phyloP scores from a whole-genome alignment of 2,888 invertebrate species.

The Leptinotarsa rubiginosa region DNA sequence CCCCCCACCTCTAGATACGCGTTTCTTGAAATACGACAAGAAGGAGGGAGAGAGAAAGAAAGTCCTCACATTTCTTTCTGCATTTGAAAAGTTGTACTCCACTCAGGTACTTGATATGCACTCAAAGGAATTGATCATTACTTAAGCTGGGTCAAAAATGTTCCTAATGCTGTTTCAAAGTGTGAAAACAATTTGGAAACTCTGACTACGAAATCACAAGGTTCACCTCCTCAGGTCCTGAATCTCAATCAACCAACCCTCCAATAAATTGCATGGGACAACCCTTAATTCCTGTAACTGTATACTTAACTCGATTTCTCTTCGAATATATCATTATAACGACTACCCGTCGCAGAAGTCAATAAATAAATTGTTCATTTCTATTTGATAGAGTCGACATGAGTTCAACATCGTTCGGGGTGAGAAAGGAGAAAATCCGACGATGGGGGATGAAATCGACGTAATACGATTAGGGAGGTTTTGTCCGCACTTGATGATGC shows the following conservation, averaged over 20 bases:
- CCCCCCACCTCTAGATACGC: too few relatives aligned
- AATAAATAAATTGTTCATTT: conserved; percentile 34
- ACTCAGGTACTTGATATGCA: too few relatives aligned
- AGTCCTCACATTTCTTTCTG: too few relatives aligned
- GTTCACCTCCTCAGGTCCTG: neutral
- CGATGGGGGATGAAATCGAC: conserved; percentile 39
- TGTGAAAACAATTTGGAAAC: too few relatives aligned
- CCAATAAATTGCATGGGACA: neutral
- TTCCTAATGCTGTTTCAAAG: too few relatives aligned
- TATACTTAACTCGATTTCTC: conserved; percentile 5
- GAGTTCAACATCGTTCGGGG: conserved; percentile 32
- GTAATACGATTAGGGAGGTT: conserved; percentile 48
- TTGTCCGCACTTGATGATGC: conserved; percentile 46
- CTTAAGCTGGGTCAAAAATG: too few relatives aligned
- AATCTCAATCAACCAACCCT: neutral
- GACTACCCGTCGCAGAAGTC: conserved; percentile 6
- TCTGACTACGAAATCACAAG: too few relatives aligned
- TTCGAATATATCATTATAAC: conserved; percentile 6
- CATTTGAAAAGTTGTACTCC: too few relatives aligned
- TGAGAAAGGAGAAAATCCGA: conserved; percentile 36
- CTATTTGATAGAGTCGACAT: conserved; percentile 40
- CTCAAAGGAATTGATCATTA: too few relatives aligned
- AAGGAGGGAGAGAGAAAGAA: too few relatives aligned
- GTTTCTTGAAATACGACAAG: too few relatives aligned
- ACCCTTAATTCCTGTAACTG: conserved; percentile 4